Conservation (phyloP, 2,888 invertebrate genomes). For the Athalia rosae region DNA sequence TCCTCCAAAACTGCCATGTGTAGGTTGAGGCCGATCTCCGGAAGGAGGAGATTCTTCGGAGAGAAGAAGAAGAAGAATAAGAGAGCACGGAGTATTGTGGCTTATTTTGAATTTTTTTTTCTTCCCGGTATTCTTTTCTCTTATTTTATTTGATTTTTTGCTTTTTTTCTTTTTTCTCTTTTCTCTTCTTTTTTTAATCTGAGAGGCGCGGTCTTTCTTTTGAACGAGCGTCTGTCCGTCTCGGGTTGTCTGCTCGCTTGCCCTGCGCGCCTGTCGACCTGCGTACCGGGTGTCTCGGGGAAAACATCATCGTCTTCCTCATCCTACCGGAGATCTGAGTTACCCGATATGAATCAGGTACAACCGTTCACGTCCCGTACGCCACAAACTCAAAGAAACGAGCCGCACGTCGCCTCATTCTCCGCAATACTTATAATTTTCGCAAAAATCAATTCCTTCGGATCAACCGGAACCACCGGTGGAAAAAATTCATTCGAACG, state of each 20-base stretch:
- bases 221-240: conserved; percentile 39
- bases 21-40: too few species aligned
- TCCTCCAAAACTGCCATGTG: too few species aligned
- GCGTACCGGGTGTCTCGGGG: neutral
- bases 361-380: too few species aligned
- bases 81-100: neutral
- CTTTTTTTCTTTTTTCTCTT: neutral
- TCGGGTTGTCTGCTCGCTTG: conserved; percentile 38
- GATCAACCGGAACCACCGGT: too few species aligned
- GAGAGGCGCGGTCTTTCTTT: conserved; percentile 39
- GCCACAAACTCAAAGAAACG: too few species aligned
- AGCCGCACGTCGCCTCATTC: too few species aligned
- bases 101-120: conserved; percentile 20
- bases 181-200: conserved; percentile 19
- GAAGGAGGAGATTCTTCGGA: neutral
- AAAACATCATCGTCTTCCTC: neutral
- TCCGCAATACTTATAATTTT: too few species aligned
- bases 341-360: too few species aligned
- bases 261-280: neutral
- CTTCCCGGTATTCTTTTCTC: neutral
- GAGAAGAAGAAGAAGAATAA: neutral
- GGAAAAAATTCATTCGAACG: too few species aligned
- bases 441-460: too few species aligned
- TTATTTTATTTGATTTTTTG: neutral
- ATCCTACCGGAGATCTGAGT: neutral